These are phyloP conservation scores for Oikopleura dioica DNA, from an alignment of 23 tunicate genomes.

Conservation along the genomic window DNA sequence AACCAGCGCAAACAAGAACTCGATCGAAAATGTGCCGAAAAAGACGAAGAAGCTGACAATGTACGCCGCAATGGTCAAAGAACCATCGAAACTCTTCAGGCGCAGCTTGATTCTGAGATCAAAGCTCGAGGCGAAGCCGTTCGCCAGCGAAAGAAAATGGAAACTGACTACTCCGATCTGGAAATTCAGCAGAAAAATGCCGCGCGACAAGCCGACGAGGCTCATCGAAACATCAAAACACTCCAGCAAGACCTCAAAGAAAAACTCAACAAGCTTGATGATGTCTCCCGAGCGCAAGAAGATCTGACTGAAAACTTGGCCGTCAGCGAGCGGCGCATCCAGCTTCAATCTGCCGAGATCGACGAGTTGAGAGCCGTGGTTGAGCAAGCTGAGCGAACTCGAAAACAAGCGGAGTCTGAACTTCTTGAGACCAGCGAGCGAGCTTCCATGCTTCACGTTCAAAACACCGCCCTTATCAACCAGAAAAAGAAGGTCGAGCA, in stretches of 20 bases:
- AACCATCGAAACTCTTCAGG: constrained; percentile 15
- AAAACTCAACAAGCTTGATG: background rate
- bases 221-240: constrained; percentile 26
- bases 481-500: constrained; percentile 72
- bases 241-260: constrained; percentile 74
- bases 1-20: constrained; percentile 89
- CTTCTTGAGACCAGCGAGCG: constrained; percentile 74
- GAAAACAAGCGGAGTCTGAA: constrained; percentile 88
- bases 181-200: constrained; percentile 82
- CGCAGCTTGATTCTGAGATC: constrained; percentile 70
- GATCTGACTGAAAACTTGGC: background rate
- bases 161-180: constrained; percentile 43
- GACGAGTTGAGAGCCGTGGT: background rate
- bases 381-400: constrained; percentile 17
- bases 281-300: background rate
- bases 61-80: background rate
- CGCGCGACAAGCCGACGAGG: constrained; percentile 18
- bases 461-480: constrained; percentile 73
- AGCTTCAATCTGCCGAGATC: constrained; percentile 22
- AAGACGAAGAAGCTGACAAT: constrained; percentile 94
- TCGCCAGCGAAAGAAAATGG: constrained; percentile 83
- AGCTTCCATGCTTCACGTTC: constrained; percentile 53
- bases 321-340: background rate
- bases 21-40: constrained; percentile 72
- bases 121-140: constrained; percentile 90